Base-by-base conservation (phyloP, 2,888 invertebrate genomes). In the Cyclophora punctaria region DNA sequence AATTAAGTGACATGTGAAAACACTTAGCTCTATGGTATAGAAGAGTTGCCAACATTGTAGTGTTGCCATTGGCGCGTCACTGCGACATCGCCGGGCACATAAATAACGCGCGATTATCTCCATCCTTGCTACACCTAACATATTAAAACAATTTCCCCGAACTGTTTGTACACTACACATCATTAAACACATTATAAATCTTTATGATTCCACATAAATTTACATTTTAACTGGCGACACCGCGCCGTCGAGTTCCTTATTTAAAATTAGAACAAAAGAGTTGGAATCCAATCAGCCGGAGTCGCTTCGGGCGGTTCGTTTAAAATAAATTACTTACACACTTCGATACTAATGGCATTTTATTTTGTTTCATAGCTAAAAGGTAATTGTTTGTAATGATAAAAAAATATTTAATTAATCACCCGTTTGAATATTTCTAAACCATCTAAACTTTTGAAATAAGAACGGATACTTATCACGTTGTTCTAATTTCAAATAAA, bases 201-300 rank as follows among this genome's bases (percentile, higher is more conserved):
- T 71, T 59, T 56, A 59, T 53, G 71, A 76, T 75, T 78, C 68
- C 70, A 67, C 77, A 83, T 84, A 83, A 83, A 83, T 82, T 79
- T 72, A 72, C 74, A 75, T 81, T 72, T 82, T 78, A 82, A 83
- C 75, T 61, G 67, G 64, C 58, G 59, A 56, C 66, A 69, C 62
- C 65, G 63, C 60, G 63, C 59, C 59, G 54, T 53, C 62, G 55
- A 62, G 58, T 54, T 60, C 57, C 59, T 58, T 58, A 53, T 58
- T 67, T 65, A 69, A 63, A 74, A 67, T 75, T 75, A 77, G 76
- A 80, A 78, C 75, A 76, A 82, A 80, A 79, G 70, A 67, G 64
- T 55, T 55, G 51, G 57, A 53, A 57, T 52, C 62, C 66, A 66
- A 73, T 71, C 67, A 63, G 57, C 49, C 50, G 46, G 50, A 33